Evolutionary conservation across 2,797 vertebrate genomes (phyloP).

Genomic region (Amblyopsis hoosieri): DNA sequence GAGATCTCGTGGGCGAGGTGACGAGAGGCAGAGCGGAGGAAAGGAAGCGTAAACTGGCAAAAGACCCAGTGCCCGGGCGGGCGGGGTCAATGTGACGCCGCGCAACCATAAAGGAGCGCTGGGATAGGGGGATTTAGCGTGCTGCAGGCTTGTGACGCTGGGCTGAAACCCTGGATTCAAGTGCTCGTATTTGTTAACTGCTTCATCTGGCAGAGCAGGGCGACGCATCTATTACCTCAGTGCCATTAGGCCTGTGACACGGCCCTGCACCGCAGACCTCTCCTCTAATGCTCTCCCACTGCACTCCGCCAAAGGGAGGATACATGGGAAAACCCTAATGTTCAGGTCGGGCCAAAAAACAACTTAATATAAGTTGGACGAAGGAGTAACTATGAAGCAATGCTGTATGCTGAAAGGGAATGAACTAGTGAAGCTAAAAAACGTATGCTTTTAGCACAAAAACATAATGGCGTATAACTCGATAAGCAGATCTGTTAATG

Average conservation of each 20-base stretch:
- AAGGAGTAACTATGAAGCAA: conserved; percentile 25
- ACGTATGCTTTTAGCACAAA: conserved; percentile 32
- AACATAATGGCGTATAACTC: conserved; percentile 60
- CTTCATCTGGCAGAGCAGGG: conserved; percentile 64
- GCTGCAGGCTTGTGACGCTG: conserved; percentile 52
- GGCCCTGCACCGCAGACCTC: conserved; percentile 48
- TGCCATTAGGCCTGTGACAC: conserved; percentile 65
- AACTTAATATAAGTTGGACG: neutral
- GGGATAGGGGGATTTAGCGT: conserved; percentile 55
- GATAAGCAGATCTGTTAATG: conserved; percentile 70
- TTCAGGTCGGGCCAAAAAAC: neutral
- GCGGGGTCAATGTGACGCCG: conserved; percentile 60
- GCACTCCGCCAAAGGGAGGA: too few relatives aligned
- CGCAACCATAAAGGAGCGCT: conserved; percentile 65
- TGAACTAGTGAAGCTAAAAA: conserved; percentile 24
- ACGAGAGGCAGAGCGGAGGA: conserved; percentile 36
- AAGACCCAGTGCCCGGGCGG: conserved; percentile 57
- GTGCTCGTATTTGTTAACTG: conserved; percentile 54
- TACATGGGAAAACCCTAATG: conserved; percentile 4
- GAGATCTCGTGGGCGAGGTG: neutral
- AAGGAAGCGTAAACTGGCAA: conserved; percentile 67
- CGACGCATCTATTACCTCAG: conserved; percentile 64
- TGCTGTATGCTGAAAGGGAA: conserved; percentile 17
- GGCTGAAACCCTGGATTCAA: conserved; percentile 60
- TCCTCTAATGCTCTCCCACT: conserved; percentile 19